Evolutionary conservation across 2,113 vertebrate genomes (phyloP).

Genomic region (Actenoides lindsayi): DNA sequence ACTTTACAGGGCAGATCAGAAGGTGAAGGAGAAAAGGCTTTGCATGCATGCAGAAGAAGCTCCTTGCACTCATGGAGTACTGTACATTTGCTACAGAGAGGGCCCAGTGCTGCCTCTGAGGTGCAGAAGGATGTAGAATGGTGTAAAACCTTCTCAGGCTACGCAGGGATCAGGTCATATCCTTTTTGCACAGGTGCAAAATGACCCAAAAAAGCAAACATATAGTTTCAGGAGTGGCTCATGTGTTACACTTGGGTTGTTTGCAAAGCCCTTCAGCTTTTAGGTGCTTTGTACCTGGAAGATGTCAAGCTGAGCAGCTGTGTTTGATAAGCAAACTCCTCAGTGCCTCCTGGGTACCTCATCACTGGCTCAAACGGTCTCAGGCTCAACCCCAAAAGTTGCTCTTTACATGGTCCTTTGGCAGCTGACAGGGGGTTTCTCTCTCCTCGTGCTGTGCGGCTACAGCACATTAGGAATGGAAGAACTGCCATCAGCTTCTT

Average conservation of each 20-base stretch:
- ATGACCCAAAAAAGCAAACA: background rate
- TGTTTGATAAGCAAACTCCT: conserved; percentile 12
- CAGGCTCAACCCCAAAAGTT: background rate
- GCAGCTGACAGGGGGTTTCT: background rate
- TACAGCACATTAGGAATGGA: background rate
- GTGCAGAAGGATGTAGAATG: background rate
- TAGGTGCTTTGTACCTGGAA: background rate
- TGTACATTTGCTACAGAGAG: background rate
- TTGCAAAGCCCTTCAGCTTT: background rate
- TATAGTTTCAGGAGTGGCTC: background rate
- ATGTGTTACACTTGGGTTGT: background rate
- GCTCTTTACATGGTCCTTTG: background rate
- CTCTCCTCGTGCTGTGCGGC: background rate
- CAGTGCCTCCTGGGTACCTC: background rate
- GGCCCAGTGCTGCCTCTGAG: background rate
- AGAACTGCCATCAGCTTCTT: background rate
- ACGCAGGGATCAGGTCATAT: background rate
- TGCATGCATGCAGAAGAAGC: background rate
- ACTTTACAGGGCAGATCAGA: background rate
- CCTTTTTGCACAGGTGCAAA: background rate
- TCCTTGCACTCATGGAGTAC: background rate
- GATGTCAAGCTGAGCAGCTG: background rate
- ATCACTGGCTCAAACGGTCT: background rate
- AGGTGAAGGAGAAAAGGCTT: background rate
- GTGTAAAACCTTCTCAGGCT: background rate